Conservation (phyloP, 2,113 vertebrate genomes). For the Arizona elegans region DNA sequence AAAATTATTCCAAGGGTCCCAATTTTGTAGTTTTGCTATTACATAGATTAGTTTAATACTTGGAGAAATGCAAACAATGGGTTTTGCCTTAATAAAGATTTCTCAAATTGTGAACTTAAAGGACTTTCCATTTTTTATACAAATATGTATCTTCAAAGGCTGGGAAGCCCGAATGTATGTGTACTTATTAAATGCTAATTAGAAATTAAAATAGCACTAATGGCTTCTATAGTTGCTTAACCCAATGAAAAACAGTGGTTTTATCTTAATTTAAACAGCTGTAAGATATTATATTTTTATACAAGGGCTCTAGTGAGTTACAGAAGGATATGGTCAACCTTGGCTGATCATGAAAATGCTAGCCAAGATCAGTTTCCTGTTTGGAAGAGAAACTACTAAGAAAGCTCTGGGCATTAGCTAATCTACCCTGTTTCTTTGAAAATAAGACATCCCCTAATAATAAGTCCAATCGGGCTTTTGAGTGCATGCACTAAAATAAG, state of each 20-base stretch:
- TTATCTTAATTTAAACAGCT: background rate
- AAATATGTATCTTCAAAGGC: conserved; percentile 10
- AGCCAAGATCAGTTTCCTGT: background rate
- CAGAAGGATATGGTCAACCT: background rate
- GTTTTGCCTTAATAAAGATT: conserved; percentile 33
- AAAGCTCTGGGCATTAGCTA: background rate
- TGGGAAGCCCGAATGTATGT: conserved; percentile 17
- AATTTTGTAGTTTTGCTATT: conserved; percentile 55
- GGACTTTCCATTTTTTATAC: background rate
- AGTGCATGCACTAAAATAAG: too few relatives aligned
- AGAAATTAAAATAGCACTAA: conserved; percentile 13
- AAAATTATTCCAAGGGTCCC: conserved; percentile 36
- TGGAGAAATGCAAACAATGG: conserved; percentile 7
- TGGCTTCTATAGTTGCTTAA: background rate
- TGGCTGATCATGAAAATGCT: background rate
- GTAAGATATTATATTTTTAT: background rate
- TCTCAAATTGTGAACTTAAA: conserved; percentile 21
- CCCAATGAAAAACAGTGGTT: conserved; percentile 21
- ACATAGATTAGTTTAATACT: conserved; percentile 24
- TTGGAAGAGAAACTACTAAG: background rate
- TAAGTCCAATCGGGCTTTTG: too few relatives aligned
- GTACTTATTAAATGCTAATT: conserved; percentile 25
- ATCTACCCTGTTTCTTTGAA: background rate
- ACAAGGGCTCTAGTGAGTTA: background rate
- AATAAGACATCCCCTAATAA: too few relatives aligned